Percentiles rank a stretch among this genome's conserved stretches.
Conservation (phyloP, 1,140 invertebrate species). For the Drosophila ananassae region DNA sequence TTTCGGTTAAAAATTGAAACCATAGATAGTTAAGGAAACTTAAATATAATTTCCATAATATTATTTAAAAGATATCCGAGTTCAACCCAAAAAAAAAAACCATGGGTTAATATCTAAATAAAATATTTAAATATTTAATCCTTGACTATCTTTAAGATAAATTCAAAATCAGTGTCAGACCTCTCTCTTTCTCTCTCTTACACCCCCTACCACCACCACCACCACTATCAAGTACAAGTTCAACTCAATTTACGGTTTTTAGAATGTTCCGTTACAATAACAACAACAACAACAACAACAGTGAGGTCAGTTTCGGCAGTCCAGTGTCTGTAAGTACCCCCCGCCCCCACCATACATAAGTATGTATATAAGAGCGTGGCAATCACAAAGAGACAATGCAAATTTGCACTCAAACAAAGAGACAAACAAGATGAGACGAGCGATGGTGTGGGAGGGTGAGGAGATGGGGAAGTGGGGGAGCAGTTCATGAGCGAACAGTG, state of each 20-base stretch:
- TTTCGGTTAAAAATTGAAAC: too few species aligned
- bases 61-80: too few species aligned
- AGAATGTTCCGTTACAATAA: conserved; percentile 17
- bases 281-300: conserved; percentile 25
- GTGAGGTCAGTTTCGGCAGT: conserved; percentile 56
- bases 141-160: not conserved
- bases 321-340: conserved; percentile 7
- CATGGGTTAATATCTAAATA: too few species aligned
- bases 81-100: too few species aligned
- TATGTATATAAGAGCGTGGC: not conserved
- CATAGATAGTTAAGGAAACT: too few species aligned
- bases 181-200: not conserved
- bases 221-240: conserved; percentile 18
- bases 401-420: conserved; percentile 43
- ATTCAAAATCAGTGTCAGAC: conserved; percentile 18
- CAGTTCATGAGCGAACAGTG: conserved; percentile 7
- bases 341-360: not conserved
- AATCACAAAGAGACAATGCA: conserved; percentile 40
- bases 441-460: too few species aligned
- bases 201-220: not conserved
- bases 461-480: not conserved
- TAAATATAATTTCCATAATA: too few species aligned
- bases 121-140: not conserved
- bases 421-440: conserved; percentile 7
- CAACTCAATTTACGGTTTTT: conserved; percentile 46